Base-by-base conservation (phyloP, 2,888 invertebrate genomes). In the Tinea semifulvella region DNA sequence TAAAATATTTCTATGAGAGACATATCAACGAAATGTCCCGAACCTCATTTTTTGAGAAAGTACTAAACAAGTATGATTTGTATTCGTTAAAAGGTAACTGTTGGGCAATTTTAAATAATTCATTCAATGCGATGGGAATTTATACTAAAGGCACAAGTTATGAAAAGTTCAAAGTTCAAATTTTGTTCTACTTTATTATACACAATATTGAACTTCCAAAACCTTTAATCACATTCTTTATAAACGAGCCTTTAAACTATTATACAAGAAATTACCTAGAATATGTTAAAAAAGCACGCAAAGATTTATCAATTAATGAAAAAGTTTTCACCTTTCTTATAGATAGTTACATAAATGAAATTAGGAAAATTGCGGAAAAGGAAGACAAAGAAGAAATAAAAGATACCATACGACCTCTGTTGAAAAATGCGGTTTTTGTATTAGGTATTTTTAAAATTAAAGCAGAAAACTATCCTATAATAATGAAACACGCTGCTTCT, bases 1-100 rank as follows among this genome's bases (percentile, higher is more conserved):
- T 72, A 3, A 53, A 52, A n/a, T 63, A 72, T 52, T 73, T 60
- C 50, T 59, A 60, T 45, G 56, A 63, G 1, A 61, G 65, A 46
- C 68, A 69, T 53, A 50, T 58, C 0, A 71, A 71, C 50, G 73
- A 70, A 53, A 48, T 40, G 46, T 11, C 27, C 42, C 2, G 71
- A 53, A 52, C 57, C 17, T 26, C 35, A 3, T 70, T 72, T 51
- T 19, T 73, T 14, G 49, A 57, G 2, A 47, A 49, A 26, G 44
- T 70, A 6, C 31, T 61, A 39, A 25, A 46, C 0, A 22, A 48
- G 2, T 57, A 65, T 44, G 61, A 64, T 48, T 51, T 65, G 22
- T 65, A 58, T 42, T 52, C 58, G 36, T 63, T 69, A 46, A 53
- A 63, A 25, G 55, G 60, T 20, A 50, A 53, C n/a, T 68, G 64